Evolutionary conservation across 2,888 invertebrate species (phyloP).

Genomic region (Bembecia ichneumoniformis): DNA sequence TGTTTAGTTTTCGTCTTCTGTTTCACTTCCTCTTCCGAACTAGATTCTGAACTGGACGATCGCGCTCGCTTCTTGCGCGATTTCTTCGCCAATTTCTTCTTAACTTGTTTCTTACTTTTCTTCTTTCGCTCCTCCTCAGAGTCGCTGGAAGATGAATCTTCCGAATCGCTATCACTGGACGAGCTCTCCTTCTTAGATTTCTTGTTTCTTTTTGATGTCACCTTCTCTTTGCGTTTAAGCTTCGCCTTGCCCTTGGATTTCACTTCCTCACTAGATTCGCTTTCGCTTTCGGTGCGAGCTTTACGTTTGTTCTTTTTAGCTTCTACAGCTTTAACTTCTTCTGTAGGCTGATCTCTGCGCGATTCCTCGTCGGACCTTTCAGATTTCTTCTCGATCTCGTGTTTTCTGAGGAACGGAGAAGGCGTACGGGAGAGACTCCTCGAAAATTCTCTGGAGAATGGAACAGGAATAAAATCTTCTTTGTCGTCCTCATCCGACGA

Average conservation of each 20-base stretch:
- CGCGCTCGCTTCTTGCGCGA: constrained; percentile 58
- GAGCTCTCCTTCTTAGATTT: constrained; percentile 62
- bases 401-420: constrained; percentile 84
- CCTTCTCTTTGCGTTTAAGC: constrained; percentile 66
- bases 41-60: constrained; percentile 65
- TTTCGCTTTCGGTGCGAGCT: constrained; percentile 61
- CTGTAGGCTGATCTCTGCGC: constrained; percentile 49
- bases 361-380: constrained; percentile 59
- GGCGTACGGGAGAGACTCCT: constrained; percentile 88
- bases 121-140: constrained; percentile 66
- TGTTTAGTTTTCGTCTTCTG: constrained; percentile 60
- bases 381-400: constrained; percentile 71
- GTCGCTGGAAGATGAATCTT: constrained; percentile 64
- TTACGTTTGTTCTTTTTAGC: constrained; percentile 66
- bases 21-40: constrained; percentile 66
- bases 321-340: constrained; percentile 39
- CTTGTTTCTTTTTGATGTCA: constrained; percentile 70
- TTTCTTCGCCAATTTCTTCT: constrained; percentile 62
- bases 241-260: constrained; percentile 62
- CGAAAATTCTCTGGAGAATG: constrained; percentile 71
- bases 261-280: constrained; percentile 57
- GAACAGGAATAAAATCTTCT: constrained; percentile 51
- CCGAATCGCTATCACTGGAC: constrained; percentile 65
- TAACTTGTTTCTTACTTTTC: constrained; percentile 60
- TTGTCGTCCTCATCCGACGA: constrained; percentile 60